Evolutionary conservation across 2,113 vertebrate species (phyloP).

Genomic region (Xerus inauris): DNA sequence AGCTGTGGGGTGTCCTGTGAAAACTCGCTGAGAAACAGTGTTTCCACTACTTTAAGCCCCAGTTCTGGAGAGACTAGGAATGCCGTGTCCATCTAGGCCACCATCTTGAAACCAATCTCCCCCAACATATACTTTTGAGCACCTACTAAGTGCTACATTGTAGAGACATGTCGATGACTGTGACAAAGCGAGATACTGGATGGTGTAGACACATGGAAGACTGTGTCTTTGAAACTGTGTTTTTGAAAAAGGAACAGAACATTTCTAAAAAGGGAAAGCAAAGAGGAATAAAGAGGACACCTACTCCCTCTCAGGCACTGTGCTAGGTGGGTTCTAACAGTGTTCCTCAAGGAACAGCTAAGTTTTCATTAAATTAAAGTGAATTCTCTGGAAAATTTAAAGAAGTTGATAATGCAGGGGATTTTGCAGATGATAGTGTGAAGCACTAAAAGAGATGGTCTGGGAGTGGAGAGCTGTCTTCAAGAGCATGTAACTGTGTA

Average conservation of each 20-base stretch:
- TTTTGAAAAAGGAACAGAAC: conserved; percentile 14
- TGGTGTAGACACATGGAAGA: not conserved
- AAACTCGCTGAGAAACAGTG: no score
- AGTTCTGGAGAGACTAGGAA: no score
- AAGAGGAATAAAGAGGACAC: not conserved
- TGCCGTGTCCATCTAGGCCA: no score
- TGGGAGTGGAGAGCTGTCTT: no score
- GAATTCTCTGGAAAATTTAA: not conserved
- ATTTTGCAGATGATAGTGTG: not conserved
- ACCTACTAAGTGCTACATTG: not conserved
- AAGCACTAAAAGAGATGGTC: not conserved
- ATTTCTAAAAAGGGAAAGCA: not conserved
- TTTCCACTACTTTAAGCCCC: no score
- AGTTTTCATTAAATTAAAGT: not conserved
- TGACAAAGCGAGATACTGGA: not conserved
- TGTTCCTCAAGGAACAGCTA: not conserved
- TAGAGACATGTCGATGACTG: rapidly evolving
- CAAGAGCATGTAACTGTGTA: rapidly evolving
- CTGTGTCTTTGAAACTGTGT: not conserved
- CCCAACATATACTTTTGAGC: not conserved
- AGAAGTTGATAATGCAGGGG: not conserved
- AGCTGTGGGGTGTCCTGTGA: no score
- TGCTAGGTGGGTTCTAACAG: not conserved
- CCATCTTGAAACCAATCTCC: no score
- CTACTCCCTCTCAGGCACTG: not conserved